Conservation (phyloP, 1,140 invertebrate species). For the Drosophila miranda region DNA sequence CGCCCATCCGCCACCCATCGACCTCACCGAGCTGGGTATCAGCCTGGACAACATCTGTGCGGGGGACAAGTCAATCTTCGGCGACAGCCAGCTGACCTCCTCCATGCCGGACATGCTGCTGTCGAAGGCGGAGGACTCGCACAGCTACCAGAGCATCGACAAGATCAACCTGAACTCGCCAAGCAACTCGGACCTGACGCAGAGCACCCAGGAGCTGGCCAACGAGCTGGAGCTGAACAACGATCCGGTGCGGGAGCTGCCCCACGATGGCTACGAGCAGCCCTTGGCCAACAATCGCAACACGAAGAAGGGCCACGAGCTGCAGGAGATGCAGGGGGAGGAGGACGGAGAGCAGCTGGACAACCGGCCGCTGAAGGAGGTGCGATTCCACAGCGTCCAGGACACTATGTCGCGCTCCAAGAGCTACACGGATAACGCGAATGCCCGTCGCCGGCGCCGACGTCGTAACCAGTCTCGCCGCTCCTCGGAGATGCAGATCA, state of each 20-base stretch:
- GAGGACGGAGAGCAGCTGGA: conserved; percentile 59
- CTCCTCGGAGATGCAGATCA: conserved; percentile 79
- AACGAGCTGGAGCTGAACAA: conserved; percentile 74
- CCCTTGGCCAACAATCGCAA: conserved; percentile 48
- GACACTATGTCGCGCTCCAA: conserved; percentile 81
- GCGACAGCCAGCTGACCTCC: conserved; percentile 70
- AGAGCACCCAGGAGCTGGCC: conserved; percentile 78
- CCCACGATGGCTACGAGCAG: conserved; percentile 72
- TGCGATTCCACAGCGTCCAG: conserved; percentile 76
- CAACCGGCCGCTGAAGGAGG: conserved; percentile 71
- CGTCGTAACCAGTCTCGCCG: conserved; percentile 77
- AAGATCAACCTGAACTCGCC: conserved; percentile 79
- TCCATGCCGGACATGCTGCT: conserved; percentile 80
- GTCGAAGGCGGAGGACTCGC: conserved; percentile 77
- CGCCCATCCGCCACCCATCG: conserved; percentile 76
- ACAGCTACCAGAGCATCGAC: conserved; percentile 80
- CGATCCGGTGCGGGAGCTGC: conserved; percentile 57
- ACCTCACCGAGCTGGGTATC: conserved; percentile 78
- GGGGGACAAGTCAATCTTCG: conserved; percentile 76
- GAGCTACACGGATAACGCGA: conserved; percentile 81
- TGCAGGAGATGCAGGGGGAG: conserved; percentile 27
- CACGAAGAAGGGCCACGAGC: conserved; percentile 11
- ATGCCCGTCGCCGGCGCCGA: conserved; percentile 66
- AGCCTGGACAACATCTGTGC: conserved; percentile 79
- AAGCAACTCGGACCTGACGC: conserved; percentile 75